Conservation (phyloP, 2,888 invertebrate species). For the Quadroppia sp. region DNA sequence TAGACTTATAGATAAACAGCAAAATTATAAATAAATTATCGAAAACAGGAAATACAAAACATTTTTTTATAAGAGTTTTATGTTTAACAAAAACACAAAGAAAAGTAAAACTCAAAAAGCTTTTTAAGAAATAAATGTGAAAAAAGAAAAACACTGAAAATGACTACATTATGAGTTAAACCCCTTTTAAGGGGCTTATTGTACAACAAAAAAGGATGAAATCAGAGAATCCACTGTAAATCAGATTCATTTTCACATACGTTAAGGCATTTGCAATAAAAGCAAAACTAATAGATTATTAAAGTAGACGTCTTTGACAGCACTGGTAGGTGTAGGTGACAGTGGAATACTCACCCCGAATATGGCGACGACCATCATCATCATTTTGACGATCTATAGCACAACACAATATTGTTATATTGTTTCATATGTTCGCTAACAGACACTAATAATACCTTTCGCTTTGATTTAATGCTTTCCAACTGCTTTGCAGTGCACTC, state of each 20-base stretch:
- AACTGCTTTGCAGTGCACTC: constrained; percentile 88
- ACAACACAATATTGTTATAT: constrained; percentile 14
- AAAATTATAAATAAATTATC: background rate
- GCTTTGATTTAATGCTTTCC: constrained; percentile 65
- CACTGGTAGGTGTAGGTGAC: background rate
- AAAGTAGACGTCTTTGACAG: background rate
- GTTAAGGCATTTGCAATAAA: too few relatives aligned
- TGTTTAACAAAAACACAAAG: background rate
- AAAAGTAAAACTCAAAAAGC: background rate
- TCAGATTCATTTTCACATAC: too few relatives aligned
- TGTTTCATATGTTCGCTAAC: too few relatives aligned
- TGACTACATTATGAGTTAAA: too few relatives aligned
- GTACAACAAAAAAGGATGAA: too few relatives aligned
- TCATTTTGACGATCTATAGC: constrained; percentile 51
- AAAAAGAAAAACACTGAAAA: background rate
- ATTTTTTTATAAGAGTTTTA: background rate
- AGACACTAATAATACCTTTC: constrained; percentile 38
- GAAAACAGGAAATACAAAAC: background rate
- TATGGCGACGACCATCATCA: constrained; percentile 54
- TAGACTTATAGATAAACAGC: too few relatives aligned
- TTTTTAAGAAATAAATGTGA: background rate
- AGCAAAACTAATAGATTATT: background rate
- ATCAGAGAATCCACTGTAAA: too few relatives aligned
- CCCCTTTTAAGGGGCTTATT: too few relatives aligned
- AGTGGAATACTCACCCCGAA: constrained; percentile 50